These are phyloP conservation scores for Agriopis leucophaearia DNA, from an alignment of 2,888 invertebrate genomes.

Conservation along the genomic window DNA sequence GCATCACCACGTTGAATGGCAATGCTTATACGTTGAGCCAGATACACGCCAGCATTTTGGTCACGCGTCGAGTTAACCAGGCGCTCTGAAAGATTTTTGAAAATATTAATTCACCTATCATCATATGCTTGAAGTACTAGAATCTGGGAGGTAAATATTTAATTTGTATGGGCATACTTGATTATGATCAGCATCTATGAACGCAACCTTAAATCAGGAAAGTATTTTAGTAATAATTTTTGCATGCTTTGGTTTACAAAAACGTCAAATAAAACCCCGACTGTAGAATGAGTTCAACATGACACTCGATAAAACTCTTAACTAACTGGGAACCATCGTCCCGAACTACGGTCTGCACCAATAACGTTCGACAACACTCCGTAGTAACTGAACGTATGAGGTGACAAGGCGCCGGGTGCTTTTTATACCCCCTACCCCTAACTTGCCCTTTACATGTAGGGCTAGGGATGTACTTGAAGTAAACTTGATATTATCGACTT, in stretches of 20 bases:
- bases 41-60: too few species aligned
- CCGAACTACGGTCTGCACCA: slow-evolving; percentile 42
- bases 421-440: slow-evolving; percentile 54
- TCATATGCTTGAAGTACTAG: too few species aligned
- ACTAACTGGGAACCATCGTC: slow-evolving; percentile 26
- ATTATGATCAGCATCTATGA: too few species aligned
- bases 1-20: too few species aligned
- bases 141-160: too few species aligned
- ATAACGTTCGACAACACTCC: slow-evolving; percentile 46
- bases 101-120: too few species aligned
- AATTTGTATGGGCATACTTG: not conserved
- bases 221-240: not conserved
- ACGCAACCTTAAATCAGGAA: too few species aligned
- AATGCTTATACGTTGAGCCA: too few species aligned
- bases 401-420: slow-evolving; percentile 51
- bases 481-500: slow-evolving; percentile 10
- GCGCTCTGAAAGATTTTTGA: too few species aligned
- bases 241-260: not conserved
- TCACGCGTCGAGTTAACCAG: too few species aligned
- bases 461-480: slow-evolving; percentile 8
- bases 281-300: slow-evolving; percentile 19
- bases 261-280: slow-evolving; percentile 1
- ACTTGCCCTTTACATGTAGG: slow-evolving; percentile 45
- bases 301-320: slow-evolving; percentile 30
- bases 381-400: slow-evolving; percentile 47